phyloP scores from a whole-genome alignment of 2,113 vertebrate species.

The Lophura nycthemera region DNA sequence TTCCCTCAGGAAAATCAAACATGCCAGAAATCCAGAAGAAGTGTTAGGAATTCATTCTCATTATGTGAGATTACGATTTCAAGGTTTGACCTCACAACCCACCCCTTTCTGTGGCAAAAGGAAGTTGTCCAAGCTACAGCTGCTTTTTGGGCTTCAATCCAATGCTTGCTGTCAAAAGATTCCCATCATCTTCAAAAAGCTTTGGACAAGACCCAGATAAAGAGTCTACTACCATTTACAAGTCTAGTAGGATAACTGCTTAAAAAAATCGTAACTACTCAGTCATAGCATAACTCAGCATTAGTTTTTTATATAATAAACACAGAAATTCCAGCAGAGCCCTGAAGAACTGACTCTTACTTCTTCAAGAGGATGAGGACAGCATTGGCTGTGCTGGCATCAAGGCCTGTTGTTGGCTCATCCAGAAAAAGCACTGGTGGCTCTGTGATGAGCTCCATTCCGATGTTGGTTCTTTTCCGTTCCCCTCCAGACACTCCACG shows the following conservation, averaged over 20 bases:
- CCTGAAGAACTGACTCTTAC: conserved; percentile 32
- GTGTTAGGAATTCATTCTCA: not conserved
- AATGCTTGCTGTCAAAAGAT: conserved; percentile 1
- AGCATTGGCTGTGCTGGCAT: conserved; percentile 65
- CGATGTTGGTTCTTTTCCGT: conserved; percentile 68
- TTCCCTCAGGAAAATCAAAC: not conserved
- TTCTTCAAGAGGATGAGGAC: conserved; percentile 66
- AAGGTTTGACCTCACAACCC: not conserved
- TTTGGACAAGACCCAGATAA: conserved; percentile 27
- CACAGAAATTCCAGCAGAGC: not conserved
- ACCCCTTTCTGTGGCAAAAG: not conserved
- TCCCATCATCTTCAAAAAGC: conserved; percentile 23
- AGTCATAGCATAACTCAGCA: not conserved
- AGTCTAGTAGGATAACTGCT: not conserved
- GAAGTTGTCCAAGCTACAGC: conserved; percentile 18
- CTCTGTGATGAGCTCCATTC: conserved; percentile 69
- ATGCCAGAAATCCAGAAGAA: not conserved
- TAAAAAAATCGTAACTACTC: not conserved
- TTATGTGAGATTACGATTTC: not conserved
- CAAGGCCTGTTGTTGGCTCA: conserved; percentile 64
- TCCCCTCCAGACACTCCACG: conserved; percentile 67
- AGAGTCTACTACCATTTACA: not conserved
- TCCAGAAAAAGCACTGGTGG: conserved; percentile 63
- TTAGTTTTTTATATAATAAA: not conserved
- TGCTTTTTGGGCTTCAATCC: conserved; percentile 32